These are phyloP conservation scores for Heliocidaris tuberculata DNA, from an alignment of 35 echinoderm and acorn worm species.

Conservation along the genomic window DNA sequence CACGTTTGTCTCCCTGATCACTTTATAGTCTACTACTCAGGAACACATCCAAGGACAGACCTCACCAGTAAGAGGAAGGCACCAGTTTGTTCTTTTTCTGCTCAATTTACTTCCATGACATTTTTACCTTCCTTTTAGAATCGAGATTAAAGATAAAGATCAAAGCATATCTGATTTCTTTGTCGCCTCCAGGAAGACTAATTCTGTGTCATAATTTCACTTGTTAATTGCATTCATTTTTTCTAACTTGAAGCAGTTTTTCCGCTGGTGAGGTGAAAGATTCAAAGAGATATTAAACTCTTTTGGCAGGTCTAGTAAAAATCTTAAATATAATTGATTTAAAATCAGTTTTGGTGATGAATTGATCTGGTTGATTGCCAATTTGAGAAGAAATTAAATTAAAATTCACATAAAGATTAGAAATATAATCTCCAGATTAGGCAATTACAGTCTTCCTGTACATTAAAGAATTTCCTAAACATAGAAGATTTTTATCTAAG, in stretches of 20 bases:
- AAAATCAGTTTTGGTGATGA: not conserved
- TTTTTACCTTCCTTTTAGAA: slow-evolving; percentile 42
- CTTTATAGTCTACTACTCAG: slow-evolving; percentile 41
- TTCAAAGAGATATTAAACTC: slow-evolving; percentile 1
- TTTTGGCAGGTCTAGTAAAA: not conserved
- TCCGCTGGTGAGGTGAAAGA: not conserved
- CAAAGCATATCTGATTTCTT: not conserved
- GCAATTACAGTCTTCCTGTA: not conserved
- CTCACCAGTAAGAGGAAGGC: slow-evolving; percentile 47
- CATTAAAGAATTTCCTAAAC: not conserved
- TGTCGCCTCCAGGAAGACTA: not conserved
- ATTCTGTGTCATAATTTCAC: not conserved
- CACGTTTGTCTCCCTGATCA: not conserved
- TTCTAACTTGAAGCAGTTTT: not conserved
- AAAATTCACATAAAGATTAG: not conserved
- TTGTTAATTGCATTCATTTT: not conserved
- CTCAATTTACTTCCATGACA: slow-evolving; percentile 51
- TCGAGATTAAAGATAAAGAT: not conserved
- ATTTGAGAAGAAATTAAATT: not conserved
- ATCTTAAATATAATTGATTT: not conserved
- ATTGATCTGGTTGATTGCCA: slow-evolving; percentile 10
- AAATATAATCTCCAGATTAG: slow-evolving; percentile 3
- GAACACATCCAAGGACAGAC: slow-evolving; percentile 22
- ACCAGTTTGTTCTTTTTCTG: slow-evolving; percentile 37
- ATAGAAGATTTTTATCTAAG: not conserved